Conservation (phyloP, 2,888 invertebrate species). For the Drosophila ustulata region DNA sequence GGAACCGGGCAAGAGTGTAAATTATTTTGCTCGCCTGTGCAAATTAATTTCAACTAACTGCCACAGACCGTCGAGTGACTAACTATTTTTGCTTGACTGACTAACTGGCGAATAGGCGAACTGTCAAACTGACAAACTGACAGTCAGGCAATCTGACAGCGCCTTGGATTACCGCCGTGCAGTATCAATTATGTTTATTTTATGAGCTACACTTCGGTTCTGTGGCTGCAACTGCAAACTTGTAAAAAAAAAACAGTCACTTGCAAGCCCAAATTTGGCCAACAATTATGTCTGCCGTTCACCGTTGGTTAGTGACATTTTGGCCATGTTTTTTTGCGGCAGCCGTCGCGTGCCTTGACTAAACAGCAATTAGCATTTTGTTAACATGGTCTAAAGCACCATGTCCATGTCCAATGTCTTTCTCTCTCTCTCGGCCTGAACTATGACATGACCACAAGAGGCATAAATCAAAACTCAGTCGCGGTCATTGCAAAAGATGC, state of each 20-base stretch:
- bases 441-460: slow-evolving; percentile 62
- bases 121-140: slow-evolving; percentile 4
- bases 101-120: background rate
- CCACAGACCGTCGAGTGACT: slow-evolving; percentile 44
- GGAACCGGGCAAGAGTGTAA: slow-evolving; percentile 54
- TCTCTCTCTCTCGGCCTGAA: slow-evolving; percentile 47
- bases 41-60: slow-evolving; percentile 75
- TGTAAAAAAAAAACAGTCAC: slow-evolving; percentile 52
- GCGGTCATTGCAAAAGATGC: slow-evolving; percentile 63
- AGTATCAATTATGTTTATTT: slow-evolving; percentile 65
- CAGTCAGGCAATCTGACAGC: background rate
- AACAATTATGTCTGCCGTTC: slow-evolving; percentile 57
- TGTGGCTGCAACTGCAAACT: background rate
- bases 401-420: background rate
- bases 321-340: slow-evolving; percentile 24
- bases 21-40: slow-evolving; percentile 73
- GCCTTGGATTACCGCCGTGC: slow-evolving; percentile 51
- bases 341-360: slow-evolving; percentile 62
- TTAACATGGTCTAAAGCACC: slow-evolving; percentile 40
- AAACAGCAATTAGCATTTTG: slow-evolving; percentile 68
- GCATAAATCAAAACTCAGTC: slow-evolving; percentile 65
- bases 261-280: slow-evolving; percentile 67
- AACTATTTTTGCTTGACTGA: slow-evolving; percentile 8
- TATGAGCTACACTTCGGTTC: slow-evolving; percentile 51
- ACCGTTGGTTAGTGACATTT: slow-evolving; percentile 69